Base-by-base conservation (phyloP, 2,797 vertebrate genomes). In the Florisuga fusca region DNA sequence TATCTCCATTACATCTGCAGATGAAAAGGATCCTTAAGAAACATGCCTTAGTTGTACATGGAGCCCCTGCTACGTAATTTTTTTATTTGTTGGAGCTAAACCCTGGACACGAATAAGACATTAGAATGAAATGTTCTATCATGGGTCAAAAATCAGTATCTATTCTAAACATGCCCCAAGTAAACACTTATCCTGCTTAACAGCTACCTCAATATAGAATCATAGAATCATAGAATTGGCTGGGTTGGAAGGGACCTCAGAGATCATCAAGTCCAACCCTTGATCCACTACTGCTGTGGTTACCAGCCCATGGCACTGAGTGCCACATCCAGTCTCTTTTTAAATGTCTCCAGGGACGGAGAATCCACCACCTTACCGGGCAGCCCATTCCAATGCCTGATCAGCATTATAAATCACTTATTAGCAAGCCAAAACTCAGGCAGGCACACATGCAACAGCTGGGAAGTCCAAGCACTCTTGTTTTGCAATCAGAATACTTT, bases 401-500 rank as follows among this genome's bases (percentile, higher is more conserved):
- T n/a, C n/a, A n/a, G n/a, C n/a, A n/a, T n/a, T n/a, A n/a, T 84
- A 88, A 66, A 76, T 57, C 27, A 77, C 23, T 21, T 43, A 16
- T 38, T 46, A 71, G 29, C 19, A 87, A 87, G 21, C 41, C 78
- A 84, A 53, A 87, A 63, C 22, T 81, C 51, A 53, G 20, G 27
- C 48, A 82, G 13, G 51, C 27, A 72, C 6, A 71, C 43, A 58
- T 3, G 12, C 45, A 84, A 45, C 22, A 73, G 15, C 43, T 79
- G 23, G 33, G 25, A 88, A 73, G 59, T 55, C 48, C 79, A 90
- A 87, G 26, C 34, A 59, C 36, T 95, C 83, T 81, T 46, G 4
- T 45, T 71, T 46, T 53, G 38, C 80, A 85, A 23, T 43, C 27
- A 38, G 43, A 87, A 69, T 9, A 50, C 51, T 72, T 83, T 53